Conservation (phyloP, 2,113 vertebrate species). For the Nothobranchius furzeri region DNA sequence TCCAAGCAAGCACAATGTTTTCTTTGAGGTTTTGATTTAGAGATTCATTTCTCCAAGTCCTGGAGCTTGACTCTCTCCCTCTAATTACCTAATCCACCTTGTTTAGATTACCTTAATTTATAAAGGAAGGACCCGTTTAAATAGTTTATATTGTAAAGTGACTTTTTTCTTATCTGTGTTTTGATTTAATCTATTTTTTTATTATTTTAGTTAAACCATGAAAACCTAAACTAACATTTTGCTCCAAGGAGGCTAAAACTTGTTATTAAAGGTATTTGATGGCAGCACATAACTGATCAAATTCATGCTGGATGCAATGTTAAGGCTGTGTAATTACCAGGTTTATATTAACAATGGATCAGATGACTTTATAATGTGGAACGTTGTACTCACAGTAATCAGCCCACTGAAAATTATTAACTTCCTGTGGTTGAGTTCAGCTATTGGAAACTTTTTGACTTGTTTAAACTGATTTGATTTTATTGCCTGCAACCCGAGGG, state of each 20-base stretch:
- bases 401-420: neutral
- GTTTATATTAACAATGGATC: conserved; percentile 2
- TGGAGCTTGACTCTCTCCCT: neutral
- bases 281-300: neutral
- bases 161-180: neutral
- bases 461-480: conserved; percentile 23
- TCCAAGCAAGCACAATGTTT: neutral
- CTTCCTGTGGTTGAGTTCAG: conserved; percentile 2
- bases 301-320: conserved; percentile 3
- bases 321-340: conserved; percentile 11
- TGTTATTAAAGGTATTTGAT: neutral
- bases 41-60: neutral
- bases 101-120: neutral
- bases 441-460: neutral
- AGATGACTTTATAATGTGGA: conserved; percentile 9
- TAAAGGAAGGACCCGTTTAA: conserved; percentile 1
- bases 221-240: neutral
- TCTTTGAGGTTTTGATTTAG: neutral
- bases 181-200: neutral
- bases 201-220: neutral
- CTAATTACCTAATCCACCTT: neutral
- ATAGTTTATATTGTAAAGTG: neutral
- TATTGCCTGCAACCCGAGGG: neutral
- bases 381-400: conserved; percentile 7
- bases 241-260: neutral